phyloP scores from a whole-genome alignment of 1,140 invertebrate genomes.

The Mesaphorura yosii region DNA sequence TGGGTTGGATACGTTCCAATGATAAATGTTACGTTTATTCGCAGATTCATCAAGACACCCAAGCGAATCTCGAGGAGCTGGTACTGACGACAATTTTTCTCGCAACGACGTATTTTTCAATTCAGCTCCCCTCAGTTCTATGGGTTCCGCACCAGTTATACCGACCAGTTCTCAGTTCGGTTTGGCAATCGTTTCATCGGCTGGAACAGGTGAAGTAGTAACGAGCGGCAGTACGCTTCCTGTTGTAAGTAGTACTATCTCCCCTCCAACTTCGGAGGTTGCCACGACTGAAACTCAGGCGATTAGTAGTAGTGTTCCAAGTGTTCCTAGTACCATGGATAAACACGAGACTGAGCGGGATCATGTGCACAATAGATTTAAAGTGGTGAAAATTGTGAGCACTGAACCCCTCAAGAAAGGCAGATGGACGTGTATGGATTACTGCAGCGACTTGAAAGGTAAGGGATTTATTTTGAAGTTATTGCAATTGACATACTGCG shows the following conservation, averaged over 20 bases:
- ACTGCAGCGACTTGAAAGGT: too few relatives aligned
- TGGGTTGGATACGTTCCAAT: too few relatives aligned
- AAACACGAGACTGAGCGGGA: slow-evolving; percentile 37
- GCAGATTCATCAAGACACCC: slow-evolving; percentile 20
- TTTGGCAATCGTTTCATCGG: slow-evolving; percentile 61
- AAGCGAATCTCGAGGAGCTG: slow-evolving; percentile 17
- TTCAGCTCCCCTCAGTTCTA: slow-evolving; percentile 52
- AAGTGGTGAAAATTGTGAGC: slow-evolving; percentile 92
- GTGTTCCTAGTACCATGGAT: slow-evolving; percentile 6
- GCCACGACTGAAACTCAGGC: not conserved
- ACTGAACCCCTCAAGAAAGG: slow-evolving; percentile 87
- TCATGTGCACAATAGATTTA: slow-evolving; percentile 55
- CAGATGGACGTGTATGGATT: slow-evolving; percentile 91
- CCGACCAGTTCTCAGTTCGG: slow-evolving; percentile 72
- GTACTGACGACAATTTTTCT: slow-evolving; percentile 61
- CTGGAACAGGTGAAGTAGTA: slow-evolving; percentile 34
- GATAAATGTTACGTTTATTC: too few relatives aligned
- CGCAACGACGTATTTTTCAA: slow-evolving; percentile 70
- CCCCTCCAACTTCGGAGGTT: not conserved
- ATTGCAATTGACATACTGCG: too few relatives aligned
- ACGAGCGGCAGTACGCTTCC: not conserved
- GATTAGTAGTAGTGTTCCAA: not conserved
- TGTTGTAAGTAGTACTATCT: not conserved
- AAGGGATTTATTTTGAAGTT: too few relatives aligned
- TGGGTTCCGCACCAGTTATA: slow-evolving; percentile 65